Base-by-base conservation (phyloP, 2,797 vertebrate genomes). In the Cyclopterus lumpus region DNA sequence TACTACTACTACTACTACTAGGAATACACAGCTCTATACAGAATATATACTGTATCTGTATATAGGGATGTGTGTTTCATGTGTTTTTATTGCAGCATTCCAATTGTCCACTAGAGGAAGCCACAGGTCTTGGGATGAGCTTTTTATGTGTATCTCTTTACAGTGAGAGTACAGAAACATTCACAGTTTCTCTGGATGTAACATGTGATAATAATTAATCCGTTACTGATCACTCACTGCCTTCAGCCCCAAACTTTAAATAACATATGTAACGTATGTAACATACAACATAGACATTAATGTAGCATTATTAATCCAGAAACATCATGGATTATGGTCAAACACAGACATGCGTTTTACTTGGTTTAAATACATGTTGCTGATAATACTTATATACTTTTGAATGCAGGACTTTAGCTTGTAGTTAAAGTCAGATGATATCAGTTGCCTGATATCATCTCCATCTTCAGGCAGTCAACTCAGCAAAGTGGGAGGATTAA, bases 31-130 rank as follows among this genome's bases (percentile, higher is more conserved):
- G n/a, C n/a, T n/a, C n/a, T n/a, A n/a, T n/a, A n/a, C n/a, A n/a
- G n/a, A n/a, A n/a, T n/a, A n/a, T n/a, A n/a, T 28, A 28, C 26
- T 28, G 4, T 28, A 28, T 28, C 4, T 40, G 38, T 40, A 38
- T 38, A 2, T 6, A 38, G 36, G 10, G 36, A 38, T 34, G 8
- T 20, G 16, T 40, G 36, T 40, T 4, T 51, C 10, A 51, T 24
- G 53, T 48, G 18, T 20, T n/a, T 20, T 48, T 20, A n/a, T 8
- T 64, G 42, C 18, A 64, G 14, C 44, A 24, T 42, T 70, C n/a
- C 8, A 60, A 8, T 30, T 55, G 8, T 55, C 60, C 60, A 73
- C 49, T 22, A 72, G 60, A 54, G 60, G 49, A 8, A 12, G 38
- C 38, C 15, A 46, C 26, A 44, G 26, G 20, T 53, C 24, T 67